A percentile compares a stretch with the other conserved stretches of the same genome.
Conservation (phyloP, 2,888 invertebrate species). For the Drosophila pegasa region DNA sequence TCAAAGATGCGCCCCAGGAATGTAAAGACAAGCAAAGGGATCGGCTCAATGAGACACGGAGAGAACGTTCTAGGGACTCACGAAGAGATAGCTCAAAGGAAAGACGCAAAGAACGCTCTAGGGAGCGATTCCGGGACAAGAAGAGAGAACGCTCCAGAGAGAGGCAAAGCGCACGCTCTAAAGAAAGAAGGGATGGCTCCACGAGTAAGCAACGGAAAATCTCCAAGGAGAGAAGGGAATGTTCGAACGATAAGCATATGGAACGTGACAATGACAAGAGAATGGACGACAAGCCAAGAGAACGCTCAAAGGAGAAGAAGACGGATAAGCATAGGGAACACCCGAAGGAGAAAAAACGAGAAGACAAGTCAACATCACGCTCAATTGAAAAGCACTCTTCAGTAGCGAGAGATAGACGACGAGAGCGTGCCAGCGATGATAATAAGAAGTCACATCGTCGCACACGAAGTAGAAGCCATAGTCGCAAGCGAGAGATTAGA, state of each 20-base stretch:
- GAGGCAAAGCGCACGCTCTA: constrained; percentile 1
- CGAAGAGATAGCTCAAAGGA: constrained; percentile 15
- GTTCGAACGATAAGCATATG: constrained; percentile 13
- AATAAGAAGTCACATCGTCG: constrained; percentile 2
- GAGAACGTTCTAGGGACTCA: constrained; percentile 22
- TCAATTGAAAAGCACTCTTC: not conserved
- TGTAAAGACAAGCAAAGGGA: constrained; percentile 18
- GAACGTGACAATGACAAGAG: constrained; percentile 8
- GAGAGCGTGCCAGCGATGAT: constrained; percentile 8
- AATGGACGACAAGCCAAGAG: constrained; percentile 7
- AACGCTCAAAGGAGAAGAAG: constrained; percentile 20
- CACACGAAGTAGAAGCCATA: constrained; percentile 33
- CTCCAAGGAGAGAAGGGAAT: constrained; percentile 18
- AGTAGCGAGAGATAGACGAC: constrained; percentile 3
- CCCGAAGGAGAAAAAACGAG: constrained; percentile 10
- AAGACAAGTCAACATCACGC: constrained; percentile 14
- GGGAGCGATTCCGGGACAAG: constrained; percentile 16
- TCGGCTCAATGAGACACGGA: constrained; percentile 16
- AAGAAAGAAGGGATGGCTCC: constrained; percentile 7
- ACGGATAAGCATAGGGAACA: constrained; percentile 9
- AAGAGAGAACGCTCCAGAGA: constrained; percentile 19
- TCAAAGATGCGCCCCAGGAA: not conserved
- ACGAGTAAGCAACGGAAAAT: constrained; percentile 15
- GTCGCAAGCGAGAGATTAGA: constrained; percentile 22
- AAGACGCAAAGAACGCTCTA: not conserved